Base-by-base conservation (phyloP, 2,797 vertebrate genomes). In the Discoglossus pictus region DNA sequence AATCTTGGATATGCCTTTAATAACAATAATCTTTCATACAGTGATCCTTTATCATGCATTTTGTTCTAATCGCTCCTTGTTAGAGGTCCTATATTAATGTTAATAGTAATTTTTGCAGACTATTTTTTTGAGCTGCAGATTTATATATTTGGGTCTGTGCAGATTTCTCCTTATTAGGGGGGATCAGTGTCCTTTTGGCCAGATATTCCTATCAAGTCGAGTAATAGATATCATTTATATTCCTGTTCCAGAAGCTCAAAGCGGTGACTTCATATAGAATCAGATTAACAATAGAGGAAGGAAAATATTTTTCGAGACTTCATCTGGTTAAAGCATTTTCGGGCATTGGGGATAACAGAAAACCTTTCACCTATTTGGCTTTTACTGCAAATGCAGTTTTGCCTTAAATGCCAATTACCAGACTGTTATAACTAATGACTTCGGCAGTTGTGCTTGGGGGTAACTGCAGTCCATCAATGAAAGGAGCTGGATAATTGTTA, bases 261-360 rank as follows among this genome's bases (percentile, higher is more conserved):
- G 53, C 47, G 47, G 56, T 67, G 65, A 67, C 34, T 54, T 67
- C 54, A 67, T 67, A 36, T 10, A n/a, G 7, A 21, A 35, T 67
- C 13, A 59, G 54, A 58, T 13, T 27, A 58, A 44, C 53, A 39
- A 24, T 56, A 23, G 17, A 34, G 31, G 58, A 66, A 38, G 23
- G 36, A 59, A n/a, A n/a, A 35, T 20, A 27, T 59, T 66, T 58
- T 39, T 21, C 23, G 27, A 48, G 43, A 46, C 64, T 31, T 39
- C 38, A 36, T 59, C 54, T 59, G 54, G 21, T 23, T 51, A 59
- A 58, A 51, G 43, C 65, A 67, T 67, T 67, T 58, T 54, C 44
- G 42, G 44, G 24, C 18, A 17, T 24, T 11, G 13, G n/a, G 13
- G 10, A 58, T 42, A 47, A 50, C 17, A 46, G n/a, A 23, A 66